These are phyloP conservation scores for Cremastinae sp. DNA, from an alignment of 2,888 invertebrate genomes.

Conservation along the genomic window DNA sequence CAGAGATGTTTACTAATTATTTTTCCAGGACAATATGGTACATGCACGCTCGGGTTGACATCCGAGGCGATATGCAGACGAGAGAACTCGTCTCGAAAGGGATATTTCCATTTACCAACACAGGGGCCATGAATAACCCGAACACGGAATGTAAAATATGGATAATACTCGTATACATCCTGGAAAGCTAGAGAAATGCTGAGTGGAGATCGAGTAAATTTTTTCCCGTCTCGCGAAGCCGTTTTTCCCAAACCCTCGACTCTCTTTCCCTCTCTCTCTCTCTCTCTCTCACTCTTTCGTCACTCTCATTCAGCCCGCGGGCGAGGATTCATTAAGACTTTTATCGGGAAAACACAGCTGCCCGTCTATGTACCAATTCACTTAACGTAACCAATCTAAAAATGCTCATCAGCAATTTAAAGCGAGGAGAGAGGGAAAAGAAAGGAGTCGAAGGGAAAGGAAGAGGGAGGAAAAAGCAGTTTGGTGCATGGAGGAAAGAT, in stretches of 20 bases:
- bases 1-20: slow-evolving; percentile 29
- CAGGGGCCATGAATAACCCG: no score
- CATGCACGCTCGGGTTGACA: not conserved
- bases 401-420: slow-evolving; percentile 80
- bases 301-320: slow-evolving; percentile 23
- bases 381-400: slow-evolving; percentile 79
- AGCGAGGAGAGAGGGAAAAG: slow-evolving; percentile 68
- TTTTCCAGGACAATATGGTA: not conserved
- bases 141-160: no score
- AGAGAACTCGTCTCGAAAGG: no score
- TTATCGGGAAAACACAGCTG: slow-evolving; percentile 78
- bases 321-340: slow-evolving; percentile 67
- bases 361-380: slow-evolving; percentile 79
- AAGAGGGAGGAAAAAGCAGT: not conserved
- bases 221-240: slow-evolving; percentile 33
- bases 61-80: no score
- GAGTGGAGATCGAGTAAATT: slow-evolving; percentile 52
- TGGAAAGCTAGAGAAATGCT: slow-evolving; percentile 20
- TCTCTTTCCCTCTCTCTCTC: slow-evolving; percentile 3
- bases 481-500: no score
- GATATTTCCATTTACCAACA: no score
- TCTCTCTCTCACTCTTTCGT: slow-evolving; percentile 5
- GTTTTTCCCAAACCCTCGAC: slow-evolving; percentile 8
- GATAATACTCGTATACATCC: not conserved
- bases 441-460: slow-evolving; percentile 29